Percentiles rank a stretch among this genome's conserved stretches.
Conservation (phyloP, 2,888 invertebrate species). For the Cataglyphis livida region DNA sequence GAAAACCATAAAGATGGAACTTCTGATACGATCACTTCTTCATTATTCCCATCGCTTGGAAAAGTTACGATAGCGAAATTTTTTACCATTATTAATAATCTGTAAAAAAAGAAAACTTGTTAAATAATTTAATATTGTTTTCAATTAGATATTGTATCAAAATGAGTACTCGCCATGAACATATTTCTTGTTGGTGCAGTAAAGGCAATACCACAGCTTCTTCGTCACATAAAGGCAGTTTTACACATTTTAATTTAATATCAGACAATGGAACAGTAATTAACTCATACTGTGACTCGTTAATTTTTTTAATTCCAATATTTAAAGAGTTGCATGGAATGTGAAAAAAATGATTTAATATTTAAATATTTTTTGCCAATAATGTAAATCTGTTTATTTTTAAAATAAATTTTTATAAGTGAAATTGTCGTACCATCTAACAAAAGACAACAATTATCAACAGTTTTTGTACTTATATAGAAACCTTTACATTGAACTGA, state of each 20-base stretch:
- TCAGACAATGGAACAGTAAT: background rate
- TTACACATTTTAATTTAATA: no score
- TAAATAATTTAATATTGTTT: no score
- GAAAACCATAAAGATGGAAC: background rate
- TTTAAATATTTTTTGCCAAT: slow-evolving; percentile 18
- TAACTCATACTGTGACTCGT: background rate
- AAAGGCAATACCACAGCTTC: no score
- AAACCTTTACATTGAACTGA: slow-evolving; percentile 26
- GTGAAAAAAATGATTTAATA: slow-evolving; percentile 19
- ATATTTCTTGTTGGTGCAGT: slow-evolving; percentile 29
- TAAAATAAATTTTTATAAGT: slow-evolving; percentile 22
- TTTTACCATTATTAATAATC: no score
- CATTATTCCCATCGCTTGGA: no score
- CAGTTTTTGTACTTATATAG: slow-evolving; percentile 22
- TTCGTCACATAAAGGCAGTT: no score
- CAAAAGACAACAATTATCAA: slow-evolving; percentile 34
- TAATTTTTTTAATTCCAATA: background rate
- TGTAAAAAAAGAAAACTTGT: no score
- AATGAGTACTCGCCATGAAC: slow-evolving; percentile 32
- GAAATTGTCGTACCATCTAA: slow-evolving; percentile 20
- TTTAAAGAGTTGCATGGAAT: background rate
- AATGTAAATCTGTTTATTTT: slow-evolving; percentile 31
- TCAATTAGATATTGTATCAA: slow-evolving; percentile 11
- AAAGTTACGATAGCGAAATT: no score
- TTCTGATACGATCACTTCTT: no score